Evolutionary conservation across 2,888 invertebrate species (phyloP), one percentile per base, ranked within the genome.

Genomic region (Epistrophella euchroma): DNA sequence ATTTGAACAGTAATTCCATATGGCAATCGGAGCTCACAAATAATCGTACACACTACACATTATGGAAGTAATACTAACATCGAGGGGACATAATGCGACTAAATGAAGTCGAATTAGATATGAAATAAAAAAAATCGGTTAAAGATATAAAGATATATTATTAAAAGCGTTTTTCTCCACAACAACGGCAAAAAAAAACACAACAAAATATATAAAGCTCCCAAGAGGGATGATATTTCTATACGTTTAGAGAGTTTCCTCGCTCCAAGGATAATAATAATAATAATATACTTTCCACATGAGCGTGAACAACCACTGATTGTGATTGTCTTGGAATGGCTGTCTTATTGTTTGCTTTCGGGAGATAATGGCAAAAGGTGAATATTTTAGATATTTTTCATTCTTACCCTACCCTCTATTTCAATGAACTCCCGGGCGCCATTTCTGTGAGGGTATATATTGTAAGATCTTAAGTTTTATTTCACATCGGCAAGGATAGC

Each of bases 271-370:
- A 50, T 60, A 40, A 84, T 74, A 78, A 70, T 74, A 78, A 70
- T 77, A 80, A 43, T 32, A 50, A 84, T 79, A 79, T 73, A 74
- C 73, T 60, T 77, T 82, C 71, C 86, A 86, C 78, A 86, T 86
- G 74, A 86, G 82, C 86, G 82, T 86, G 82, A 77, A 82, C 77
- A 81, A 82, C 77, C 78, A 82, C 77, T 82, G 86, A 86, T 82
- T 81, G 86, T 86, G 82, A 86, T 86, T 86, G 86, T 82, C 64
- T 74, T 74, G 22, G 40, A 77, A 86, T 70, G 77, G 28, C 70
- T 71, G 71, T 74, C 52, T 78, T 86, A 74, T 82, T 86, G 82
- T 77, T 77, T 74, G 70, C 45, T 73, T 19, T 52, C n/a, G 75
- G 28, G 3, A 37, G 70, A 74, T 83, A 74, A 79, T 66, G 84